Evolutionary conservation across 2,113 vertebrate species (phyloP).

Genomic region (Blennius ocellaris): DNA sequence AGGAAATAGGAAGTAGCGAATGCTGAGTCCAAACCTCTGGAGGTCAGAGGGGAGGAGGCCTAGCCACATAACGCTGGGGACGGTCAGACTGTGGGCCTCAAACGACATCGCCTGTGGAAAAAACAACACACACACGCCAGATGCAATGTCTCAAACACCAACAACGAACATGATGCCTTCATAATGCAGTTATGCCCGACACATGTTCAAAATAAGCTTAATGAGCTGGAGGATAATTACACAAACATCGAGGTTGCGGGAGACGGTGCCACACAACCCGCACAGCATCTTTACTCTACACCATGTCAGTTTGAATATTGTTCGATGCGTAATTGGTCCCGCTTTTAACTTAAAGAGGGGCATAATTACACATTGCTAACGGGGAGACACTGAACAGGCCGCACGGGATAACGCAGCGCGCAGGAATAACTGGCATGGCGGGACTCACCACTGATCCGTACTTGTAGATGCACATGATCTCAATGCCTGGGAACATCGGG

Average conservation of each 20-base stretch:
- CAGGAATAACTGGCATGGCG: conserved; percentile 56
- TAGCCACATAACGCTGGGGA: conserved; percentile 95
- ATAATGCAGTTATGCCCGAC: conserved; percentile 18
- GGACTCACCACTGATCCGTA: conserved; percentile 95
- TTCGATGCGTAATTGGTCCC: conserved; percentile 35
- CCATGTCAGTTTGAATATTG: conserved; percentile 48
- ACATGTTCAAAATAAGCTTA: conserved; percentile 48
- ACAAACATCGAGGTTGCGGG: conserved; percentile 1
- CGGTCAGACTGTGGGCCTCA: conserved; percentile 93
- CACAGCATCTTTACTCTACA: conserved; percentile 46
- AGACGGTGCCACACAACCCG: conserved; percentile 29
- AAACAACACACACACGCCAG: conserved; percentile 39
- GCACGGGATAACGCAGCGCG: conserved; percentile 53
- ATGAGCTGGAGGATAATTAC: no score
- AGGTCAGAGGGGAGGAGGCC: conserved; percentile 98
- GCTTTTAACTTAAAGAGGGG: conserved; percentile 46
- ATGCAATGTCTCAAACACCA: conserved; percentile 23
- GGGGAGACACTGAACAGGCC: conserved; percentile 62
- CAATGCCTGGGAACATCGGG: conserved; percentile 89
- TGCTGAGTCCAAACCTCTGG: conserved; percentile 86
- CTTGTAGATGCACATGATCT: conserved; percentile 98
- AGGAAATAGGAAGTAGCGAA: conserved; percentile 75
- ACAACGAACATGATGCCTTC: conserved; percentile 22
- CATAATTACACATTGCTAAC: conserved; percentile 67
- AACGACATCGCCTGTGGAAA: conserved; percentile 94